Conservation (phyloP, 2,797 vertebrate genomes). For the Sternotherus odoratus region DNA sequence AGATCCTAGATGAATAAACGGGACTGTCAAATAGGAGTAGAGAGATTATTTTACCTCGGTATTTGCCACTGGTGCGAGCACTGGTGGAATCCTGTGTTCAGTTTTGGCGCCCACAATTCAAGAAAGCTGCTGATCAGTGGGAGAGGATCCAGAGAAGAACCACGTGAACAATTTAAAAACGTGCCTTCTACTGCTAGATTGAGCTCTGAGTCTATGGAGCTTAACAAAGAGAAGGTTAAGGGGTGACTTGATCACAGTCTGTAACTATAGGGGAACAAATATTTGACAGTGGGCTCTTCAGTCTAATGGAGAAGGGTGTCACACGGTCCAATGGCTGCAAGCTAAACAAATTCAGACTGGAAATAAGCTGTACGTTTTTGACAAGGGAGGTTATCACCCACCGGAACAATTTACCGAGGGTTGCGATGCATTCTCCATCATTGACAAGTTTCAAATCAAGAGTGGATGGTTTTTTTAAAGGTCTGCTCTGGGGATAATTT, state of each 20-base stretch:
- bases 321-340: background rate
- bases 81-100: too few species aligned
- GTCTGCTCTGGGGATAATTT: background rate
- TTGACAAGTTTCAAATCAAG: background rate
- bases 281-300: background rate
- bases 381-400: background rate
- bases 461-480: background rate
- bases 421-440: background rate
- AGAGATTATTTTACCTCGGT: background rate
- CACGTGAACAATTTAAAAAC: background rate
- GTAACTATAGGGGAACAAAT: too few species aligned
- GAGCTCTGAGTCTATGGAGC: background rate
- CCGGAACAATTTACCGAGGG: background rate
- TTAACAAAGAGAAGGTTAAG: background rate
- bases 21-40: too few species aligned
- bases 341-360: background rate
- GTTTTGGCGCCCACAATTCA: too few species aligned
- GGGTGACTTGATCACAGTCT: background rate
- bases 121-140: too few species aligned
- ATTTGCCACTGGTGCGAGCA: background rate
- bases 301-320: background rate
- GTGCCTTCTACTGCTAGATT: background rate
- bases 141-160: too few species aligned
- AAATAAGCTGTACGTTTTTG: background rate
- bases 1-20: too few species aligned